Evolutionary conservation across 2,113 vertebrate genomes (phyloP).

Genomic region (Pungitius pungitius): DNA sequence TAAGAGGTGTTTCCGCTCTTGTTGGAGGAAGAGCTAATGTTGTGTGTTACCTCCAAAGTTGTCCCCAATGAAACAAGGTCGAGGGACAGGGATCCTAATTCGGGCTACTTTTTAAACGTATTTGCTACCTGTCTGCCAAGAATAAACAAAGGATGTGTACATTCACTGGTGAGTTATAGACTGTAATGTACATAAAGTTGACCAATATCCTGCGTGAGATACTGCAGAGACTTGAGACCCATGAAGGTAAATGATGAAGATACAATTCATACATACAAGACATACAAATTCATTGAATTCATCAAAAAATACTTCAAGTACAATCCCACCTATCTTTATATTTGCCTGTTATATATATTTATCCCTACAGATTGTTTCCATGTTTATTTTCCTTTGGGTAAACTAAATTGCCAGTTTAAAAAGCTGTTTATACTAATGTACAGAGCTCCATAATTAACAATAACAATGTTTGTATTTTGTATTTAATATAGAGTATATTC

Average conservation of each 20-base stretch:
- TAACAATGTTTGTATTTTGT: background rate
- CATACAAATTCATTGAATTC: background rate
- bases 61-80: conserved; percentile 48
- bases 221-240: background rate
- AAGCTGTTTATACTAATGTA: background rate
- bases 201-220: background rate
- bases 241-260: background rate
- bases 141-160: background rate
- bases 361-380: background rate
- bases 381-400: background rate
- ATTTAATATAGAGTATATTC: background rate
- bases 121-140: background rate
- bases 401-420: background rate
- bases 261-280: background rate
- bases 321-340: background rate
- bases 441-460: background rate
- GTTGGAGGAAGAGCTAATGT: conserved; percentile 13
- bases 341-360: background rate
- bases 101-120: background rate
- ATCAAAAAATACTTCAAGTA: background rate
- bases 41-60: conserved; percentile 47
- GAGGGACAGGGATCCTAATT: background rate
- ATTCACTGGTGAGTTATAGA: background rate
- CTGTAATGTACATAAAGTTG: background rate
- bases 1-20: too few relatives aligned